These are phyloP conservation scores for Wiebesia pumilae DNA, from an alignment of 1,140 invertebrate species.

Conservation along the genomic window DNA sequence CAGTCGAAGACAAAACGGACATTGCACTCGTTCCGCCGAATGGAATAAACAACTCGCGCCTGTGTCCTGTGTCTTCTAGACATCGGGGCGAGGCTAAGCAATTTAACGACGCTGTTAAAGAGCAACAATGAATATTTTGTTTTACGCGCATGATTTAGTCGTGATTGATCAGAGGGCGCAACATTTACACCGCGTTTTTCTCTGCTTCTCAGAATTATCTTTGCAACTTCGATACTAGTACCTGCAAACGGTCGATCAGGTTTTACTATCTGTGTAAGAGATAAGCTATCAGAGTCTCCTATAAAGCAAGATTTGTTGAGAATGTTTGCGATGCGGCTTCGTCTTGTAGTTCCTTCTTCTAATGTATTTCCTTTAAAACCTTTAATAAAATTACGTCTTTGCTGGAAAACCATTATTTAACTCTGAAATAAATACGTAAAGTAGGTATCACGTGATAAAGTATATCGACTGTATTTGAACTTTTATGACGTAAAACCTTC, in stretches of 20 bases:
- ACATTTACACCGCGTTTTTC: conserved; percentile 18
- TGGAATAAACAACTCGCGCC: conserved; percentile 36
- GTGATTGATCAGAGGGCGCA: neutral
- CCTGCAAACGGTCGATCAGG: neutral
- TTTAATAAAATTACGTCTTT: conserved; percentile 16
- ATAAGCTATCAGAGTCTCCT: conserved; percentile 1
- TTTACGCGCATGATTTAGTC: conserved; percentile 44
- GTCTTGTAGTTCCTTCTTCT: neutral
- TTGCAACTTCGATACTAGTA: neutral
- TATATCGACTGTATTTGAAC: neutral
- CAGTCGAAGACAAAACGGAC: conserved; percentile 35
- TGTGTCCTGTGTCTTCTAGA: conserved; percentile 35
- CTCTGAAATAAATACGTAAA: neutral
- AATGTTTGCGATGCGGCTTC: neutral
- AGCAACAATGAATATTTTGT: conserved; percentile 70
- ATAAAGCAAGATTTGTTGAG: conserved; percentile 7
- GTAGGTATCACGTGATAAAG: conserved; percentile 6
- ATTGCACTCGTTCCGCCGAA: conserved; percentile 51
- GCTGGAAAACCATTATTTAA: neutral
- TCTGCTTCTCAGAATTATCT: conserved; percentile 1
- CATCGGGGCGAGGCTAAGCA: conserved; percentile 57
- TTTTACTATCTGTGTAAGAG: conserved; percentile 14
- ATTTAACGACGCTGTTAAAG: conserved; percentile 74
- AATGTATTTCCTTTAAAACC: neutral
- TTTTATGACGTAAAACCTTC: conserved; percentile 8